A percentile compares a stretch with the other conserved stretches of the same genome.
Evolutionary conservation across 1,140 invertebrate species (phyloP).

Genomic region (Brachionus angularis): DNA sequence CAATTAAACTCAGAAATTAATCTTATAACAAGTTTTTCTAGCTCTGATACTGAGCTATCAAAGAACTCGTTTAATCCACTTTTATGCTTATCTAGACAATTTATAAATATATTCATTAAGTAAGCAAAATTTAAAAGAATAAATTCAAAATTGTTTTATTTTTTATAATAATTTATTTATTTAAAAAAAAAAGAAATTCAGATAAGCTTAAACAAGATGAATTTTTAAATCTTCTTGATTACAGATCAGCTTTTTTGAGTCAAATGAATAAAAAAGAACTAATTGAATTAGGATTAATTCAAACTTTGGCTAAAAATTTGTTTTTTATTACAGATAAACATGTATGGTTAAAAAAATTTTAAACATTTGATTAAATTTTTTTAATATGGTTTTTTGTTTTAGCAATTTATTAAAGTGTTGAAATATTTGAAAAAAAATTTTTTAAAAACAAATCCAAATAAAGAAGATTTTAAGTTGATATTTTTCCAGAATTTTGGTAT

Average conservation of each 20-base stretch:
- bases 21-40: too few species aligned
- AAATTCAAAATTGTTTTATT: neutral
- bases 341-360: neutral
- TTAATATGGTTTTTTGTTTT: too few species aligned
- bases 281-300: neutral
- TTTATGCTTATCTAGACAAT: neutral
- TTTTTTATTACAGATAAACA: neutral
- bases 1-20: neutral
- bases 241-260: neutral
- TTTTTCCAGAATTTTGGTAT: too few species aligned
- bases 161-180: too few species aligned
- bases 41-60: too few species aligned
- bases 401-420: too few species aligned
- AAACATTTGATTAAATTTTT: too few species aligned
- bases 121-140: neutral
- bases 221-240: neutral
- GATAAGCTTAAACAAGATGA: neutral
- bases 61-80: neutral
- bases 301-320: neutral
- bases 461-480: too few species aligned
- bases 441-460: too few species aligned
- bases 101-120: constrained; percentile 23
- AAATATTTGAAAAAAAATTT: too few species aligned
- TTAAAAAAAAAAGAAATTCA: too few species aligned
- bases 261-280: neutral